A percentile compares a stretch with the other conserved stretches of the same genome.
phyloP scores from a whole-genome alignment of 1,140 invertebrate genomes.

The Cyclargus thomasi region DNA sequence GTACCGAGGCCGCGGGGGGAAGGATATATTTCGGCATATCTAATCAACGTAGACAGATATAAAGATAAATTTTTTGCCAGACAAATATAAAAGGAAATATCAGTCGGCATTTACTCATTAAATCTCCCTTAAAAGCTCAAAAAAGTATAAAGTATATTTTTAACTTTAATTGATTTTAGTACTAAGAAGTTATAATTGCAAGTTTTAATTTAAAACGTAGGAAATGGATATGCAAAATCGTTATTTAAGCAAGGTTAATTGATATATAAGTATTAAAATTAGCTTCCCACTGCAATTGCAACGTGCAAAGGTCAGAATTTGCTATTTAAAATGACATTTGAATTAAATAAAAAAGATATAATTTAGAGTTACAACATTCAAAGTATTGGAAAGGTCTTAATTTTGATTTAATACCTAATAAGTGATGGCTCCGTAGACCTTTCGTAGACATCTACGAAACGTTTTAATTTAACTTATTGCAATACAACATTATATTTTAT shows the following conservation, averaged over 20 bases:
- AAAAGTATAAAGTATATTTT: too few relatives aligned
- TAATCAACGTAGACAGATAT: too few relatives aligned
- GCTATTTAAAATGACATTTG: neutral
- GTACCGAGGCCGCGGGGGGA: too few relatives aligned
- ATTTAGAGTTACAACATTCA: neutral
- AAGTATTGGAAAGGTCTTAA: neutral
- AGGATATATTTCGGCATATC: too few relatives aligned
- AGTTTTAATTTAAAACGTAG: neutral
- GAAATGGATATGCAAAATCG: neutral
- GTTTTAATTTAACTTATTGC: too few relatives aligned
- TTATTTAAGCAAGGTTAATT: slow-evolving; percentile 7
- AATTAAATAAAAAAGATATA: neutral
- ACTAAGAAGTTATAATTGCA: neutral
- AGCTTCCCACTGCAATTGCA: neutral
- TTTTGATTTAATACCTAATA: neutral
- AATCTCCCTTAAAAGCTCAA: too few relatives aligned
- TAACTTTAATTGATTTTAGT: neutral
- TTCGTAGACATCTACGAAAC: neutral
- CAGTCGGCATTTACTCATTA: too few relatives aligned
- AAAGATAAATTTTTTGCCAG: too few relatives aligned
- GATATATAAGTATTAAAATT: neutral
- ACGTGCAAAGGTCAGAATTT: neutral
- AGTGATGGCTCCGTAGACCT: neutral
- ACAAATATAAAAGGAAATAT: too few relatives aligned
- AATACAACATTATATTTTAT: too few relatives aligned